Conservation (phyloP, 2,113 vertebrate genomes). For the Sylvicapra grimmia region DNA sequence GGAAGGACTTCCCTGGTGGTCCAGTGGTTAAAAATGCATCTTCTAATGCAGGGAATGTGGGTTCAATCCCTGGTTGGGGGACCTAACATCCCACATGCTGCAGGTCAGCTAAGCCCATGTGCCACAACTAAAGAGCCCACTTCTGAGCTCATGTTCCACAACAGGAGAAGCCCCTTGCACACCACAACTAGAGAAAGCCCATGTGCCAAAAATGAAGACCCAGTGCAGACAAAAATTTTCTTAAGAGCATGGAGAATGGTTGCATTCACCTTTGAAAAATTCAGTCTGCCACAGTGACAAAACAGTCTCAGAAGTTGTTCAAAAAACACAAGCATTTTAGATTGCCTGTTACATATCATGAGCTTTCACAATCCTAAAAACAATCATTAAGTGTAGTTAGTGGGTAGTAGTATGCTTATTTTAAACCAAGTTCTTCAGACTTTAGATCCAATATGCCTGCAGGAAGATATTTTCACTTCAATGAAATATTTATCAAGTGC, state of each 20-base stretch:
- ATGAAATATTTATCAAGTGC: not conserved
- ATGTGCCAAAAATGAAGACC: not conserved
- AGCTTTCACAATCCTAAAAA: conserved; percentile 22
- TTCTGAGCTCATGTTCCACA: not conserved
- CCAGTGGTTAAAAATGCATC: not conserved
- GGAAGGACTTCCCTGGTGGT: not conserved
- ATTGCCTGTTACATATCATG: not conserved
- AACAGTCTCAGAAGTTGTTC: not conserved
- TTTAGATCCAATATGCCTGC: not conserved
- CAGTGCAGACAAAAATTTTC: not conserved
- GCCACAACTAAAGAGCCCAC: not conserved
- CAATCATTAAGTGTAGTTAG: not conserved
- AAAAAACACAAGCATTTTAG: not conserved
- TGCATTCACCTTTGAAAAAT: not conserved
- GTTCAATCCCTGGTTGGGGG: not conserved
- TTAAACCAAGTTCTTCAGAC: not conserved
- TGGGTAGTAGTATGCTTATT: not conserved
- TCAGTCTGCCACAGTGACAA: not conserved
- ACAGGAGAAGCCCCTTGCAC: not conserved
- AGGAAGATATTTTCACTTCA: conserved; percentile 22
- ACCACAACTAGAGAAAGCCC: not conserved
- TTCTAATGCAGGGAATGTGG: not conserved
- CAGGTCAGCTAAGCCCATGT: not conserved
- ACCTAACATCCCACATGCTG: not conserved
- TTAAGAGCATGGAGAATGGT: not conserved